Evolutionary conservation across 1,140 invertebrate species (phyloP).

Genomic region (Sweltsa coloradensis): DNA sequence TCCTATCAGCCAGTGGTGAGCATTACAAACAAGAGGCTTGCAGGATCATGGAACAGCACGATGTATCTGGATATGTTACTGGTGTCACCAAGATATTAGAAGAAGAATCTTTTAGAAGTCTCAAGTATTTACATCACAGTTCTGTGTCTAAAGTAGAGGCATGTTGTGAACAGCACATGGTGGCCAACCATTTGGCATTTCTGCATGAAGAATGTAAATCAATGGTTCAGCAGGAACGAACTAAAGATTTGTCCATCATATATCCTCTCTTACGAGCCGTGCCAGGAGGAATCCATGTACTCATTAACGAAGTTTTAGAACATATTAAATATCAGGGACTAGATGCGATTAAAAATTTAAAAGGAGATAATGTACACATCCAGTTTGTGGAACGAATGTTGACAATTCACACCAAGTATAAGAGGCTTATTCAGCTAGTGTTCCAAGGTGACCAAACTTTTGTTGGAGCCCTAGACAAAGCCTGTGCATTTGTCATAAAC

Average conservation of each 20-base stretch:
- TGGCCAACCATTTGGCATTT: constrained; percentile 75
- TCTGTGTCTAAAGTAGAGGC: constrained; percentile 53
- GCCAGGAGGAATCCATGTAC: constrained; percentile 53
- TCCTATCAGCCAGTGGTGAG: constrained; percentile 69
- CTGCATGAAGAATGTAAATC: constrained; percentile 74
- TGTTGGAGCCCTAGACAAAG: constrained; percentile 88
- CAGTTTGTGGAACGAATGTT: constrained; percentile 92
- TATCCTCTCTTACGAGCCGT: constrained; percentile 81
- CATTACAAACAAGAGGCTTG: constrained; percentile 72
- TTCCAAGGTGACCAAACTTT: constrained; percentile 89
- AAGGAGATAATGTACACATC: constrained; percentile 71
- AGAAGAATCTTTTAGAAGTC: constrained; percentile 70
- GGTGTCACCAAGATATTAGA: constrained; percentile 71
- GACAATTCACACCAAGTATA: constrained; percentile 83
- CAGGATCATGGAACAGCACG: constrained; percentile 62
- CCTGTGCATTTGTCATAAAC: constrained; percentile 83
- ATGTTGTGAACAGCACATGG: constrained; percentile 71
- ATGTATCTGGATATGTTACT: constrained; percentile 87
- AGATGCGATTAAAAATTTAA: constrained; percentile 39
- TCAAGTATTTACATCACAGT: constrained; percentile 68
- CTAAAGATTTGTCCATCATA: constrained; percentile 78
- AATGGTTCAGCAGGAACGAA: constrained; percentile 71
- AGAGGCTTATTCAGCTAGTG: constrained; percentile 65
- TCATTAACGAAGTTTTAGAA: constrained; percentile 75
- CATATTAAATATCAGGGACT: constrained; percentile 75